Conservation (phyloP, 2,888 invertebrate species). For the Pristionchus arcanus region DNA sequence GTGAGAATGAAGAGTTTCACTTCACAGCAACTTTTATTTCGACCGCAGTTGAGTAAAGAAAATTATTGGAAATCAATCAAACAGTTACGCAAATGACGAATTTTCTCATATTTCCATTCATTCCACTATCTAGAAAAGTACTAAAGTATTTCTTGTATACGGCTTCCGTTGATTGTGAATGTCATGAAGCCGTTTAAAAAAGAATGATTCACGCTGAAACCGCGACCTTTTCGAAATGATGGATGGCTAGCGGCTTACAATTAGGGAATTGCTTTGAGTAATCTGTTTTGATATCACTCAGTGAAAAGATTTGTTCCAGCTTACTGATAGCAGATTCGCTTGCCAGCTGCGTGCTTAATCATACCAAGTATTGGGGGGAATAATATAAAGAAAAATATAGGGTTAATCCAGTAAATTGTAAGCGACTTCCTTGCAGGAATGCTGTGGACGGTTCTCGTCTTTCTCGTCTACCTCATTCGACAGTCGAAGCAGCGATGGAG, state of each 20-base stretch:
- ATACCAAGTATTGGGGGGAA: background rate
- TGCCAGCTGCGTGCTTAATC: background rate
- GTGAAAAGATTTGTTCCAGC: background rate
- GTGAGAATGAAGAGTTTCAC: slow-evolving; percentile 53
- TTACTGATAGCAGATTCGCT: background rate
- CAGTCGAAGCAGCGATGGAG: slow-evolving; percentile 65
- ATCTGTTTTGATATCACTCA: background rate
- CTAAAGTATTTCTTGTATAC: background rate
- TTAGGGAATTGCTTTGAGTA: background rate
- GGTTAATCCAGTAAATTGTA: background rate
- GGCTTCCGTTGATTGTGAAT: background rate
- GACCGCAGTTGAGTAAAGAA: too few species aligned
- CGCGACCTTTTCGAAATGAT: background rate
- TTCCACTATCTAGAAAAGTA: background rate
- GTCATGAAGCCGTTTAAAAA: background rate
- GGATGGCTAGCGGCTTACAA: background rate
- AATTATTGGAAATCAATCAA: too few species aligned
- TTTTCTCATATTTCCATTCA: background rate
- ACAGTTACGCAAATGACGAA: background rate
- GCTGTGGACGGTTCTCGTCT: slow-evolving; percentile 28
- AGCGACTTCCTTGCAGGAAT: background rate
- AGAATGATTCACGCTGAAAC: background rate
- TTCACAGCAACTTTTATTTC: too few species aligned
- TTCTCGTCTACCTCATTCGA: slow-evolving; percentile 59
- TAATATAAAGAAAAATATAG: too few species aligned